Conservation (phyloP, 2,113 vertebrate genomes). For the Catharus minimus region DNA sequence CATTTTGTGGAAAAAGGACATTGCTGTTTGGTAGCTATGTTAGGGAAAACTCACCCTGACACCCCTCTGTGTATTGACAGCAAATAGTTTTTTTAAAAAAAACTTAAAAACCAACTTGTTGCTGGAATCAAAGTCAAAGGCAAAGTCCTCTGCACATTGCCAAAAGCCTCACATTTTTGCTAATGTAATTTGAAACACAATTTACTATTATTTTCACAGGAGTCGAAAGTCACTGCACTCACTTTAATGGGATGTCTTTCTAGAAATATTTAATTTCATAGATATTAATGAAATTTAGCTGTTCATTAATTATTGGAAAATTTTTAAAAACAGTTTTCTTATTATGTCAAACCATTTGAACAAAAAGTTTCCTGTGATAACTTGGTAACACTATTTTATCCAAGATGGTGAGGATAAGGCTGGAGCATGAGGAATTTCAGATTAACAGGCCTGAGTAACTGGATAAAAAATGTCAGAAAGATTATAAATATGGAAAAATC, state of each 20-base stretch:
- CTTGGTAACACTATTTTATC: neutral
- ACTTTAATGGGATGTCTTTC: neutral
- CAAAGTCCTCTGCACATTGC: neutral
- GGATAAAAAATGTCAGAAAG: neutral
- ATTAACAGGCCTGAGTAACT: neutral
- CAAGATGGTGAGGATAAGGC: neutral
- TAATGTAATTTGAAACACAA: neutral
- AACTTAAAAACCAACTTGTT: neutral
- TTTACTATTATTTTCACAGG: neutral
- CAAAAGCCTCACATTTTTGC: neutral
- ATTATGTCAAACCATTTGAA: neutral
- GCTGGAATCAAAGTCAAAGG: neutral
- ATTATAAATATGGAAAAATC: neutral
- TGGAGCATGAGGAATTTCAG: neutral
- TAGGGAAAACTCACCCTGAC: neutral
- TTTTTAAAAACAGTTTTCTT: neutral
- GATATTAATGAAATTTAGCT: neutral
- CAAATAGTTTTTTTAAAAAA: neutral
- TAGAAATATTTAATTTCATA: neutral
- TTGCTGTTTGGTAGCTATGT: neutral
- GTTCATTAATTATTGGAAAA: neutral
- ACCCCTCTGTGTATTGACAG: neutral
- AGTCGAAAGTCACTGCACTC: neutral
- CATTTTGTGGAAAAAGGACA: neutral
- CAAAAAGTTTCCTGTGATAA: neutral